Conservation (phyloP, 1,140 invertebrate genomes). For the Hesperophylax magnus region DNA sequence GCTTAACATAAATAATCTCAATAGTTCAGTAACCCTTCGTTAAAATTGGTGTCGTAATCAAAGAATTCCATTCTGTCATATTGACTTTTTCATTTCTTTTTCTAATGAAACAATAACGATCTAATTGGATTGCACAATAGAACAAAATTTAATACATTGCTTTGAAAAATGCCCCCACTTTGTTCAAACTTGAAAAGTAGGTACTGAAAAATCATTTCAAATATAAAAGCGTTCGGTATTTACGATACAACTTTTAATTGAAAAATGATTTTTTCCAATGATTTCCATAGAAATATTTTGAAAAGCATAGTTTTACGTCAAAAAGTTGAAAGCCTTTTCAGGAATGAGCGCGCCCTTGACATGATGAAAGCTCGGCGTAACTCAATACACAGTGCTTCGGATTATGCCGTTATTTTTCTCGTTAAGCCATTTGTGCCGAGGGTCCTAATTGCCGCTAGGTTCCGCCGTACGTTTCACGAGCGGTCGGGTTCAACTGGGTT, state of each 20-base stretch:
- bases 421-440: slow-evolving; percentile 35
- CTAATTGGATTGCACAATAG: too few relatives aligned
- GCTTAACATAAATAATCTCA: too few relatives aligned
- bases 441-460: slow-evolving; percentile 45
- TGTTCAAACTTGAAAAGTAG: too few relatives aligned
- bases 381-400: slow-evolving; percentile 38
- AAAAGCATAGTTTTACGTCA: slow-evolving; percentile 26
- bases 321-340: slow-evolving; percentile 33
- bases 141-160: too few relatives aligned
- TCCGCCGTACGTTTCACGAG: slow-evolving; percentile 16
- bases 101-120: too few relatives aligned
- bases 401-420: slow-evolving; percentile 48
- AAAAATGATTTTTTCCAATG: neutral
- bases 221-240: too few relatives aligned
- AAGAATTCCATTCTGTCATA: too few relatives aligned
- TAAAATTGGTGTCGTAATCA: too few relatives aligned
- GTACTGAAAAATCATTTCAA: too few relatives aligned
- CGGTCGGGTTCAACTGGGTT: slow-evolving; percentile 38
- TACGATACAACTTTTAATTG: slow-evolving; percentile 28
- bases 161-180: too few relatives aligned
- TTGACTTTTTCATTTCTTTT: too few relatives aligned
- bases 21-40: too few relatives aligned
- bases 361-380: slow-evolving; percentile 33
- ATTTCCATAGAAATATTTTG: neutral
- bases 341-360: slow-evolving; percentile 42